Percentiles rank a stretch among this genome's conserved stretches.
These are phyloP conservation scores for Oscheius onirici DNA, from an alignment of 2,888 invertebrate species.

Conservation along the genomic window DNA sequence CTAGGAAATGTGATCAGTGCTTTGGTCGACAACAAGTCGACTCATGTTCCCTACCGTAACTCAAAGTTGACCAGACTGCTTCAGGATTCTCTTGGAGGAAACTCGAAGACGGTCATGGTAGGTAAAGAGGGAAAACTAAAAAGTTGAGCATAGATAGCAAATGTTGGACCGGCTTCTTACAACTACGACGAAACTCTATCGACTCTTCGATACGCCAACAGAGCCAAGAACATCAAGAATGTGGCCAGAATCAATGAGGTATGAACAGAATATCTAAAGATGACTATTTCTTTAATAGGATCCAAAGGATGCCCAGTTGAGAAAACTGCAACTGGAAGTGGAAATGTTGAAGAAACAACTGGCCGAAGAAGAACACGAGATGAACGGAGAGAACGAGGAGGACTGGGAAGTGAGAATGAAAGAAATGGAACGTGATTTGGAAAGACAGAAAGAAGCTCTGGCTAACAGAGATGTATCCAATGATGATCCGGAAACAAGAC, in stretches of 20 bases:
- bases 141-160: constrained; percentile 83
- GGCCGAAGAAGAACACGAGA: constrained; percentile 73
- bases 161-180: constrained; percentile 92
- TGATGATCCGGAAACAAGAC: constrained; percentile 46
- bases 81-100: constrained; percentile 85
- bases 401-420: constrained; percentile 73
- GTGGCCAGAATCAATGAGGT: constrained; percentile 82
- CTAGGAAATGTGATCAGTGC: constrained; percentile 98
- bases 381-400: constrained; percentile 51
- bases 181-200: constrained; percentile 98
- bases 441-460: constrained; percentile 53
- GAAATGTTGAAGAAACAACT: constrained; percentile 87
- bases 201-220: constrained; percentile 89
- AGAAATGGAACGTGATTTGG: constrained; percentile 74
- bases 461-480: constrained; percentile 71
- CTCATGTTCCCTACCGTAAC: constrained; percentile 96
- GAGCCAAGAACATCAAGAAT: constrained; percentile 87
- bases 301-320: constrained; percentile 92
- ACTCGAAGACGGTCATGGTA: constrained; percentile 76
- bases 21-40: constrained; percentile 94
- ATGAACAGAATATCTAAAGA: not conserved
- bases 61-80: constrained; percentile 92
- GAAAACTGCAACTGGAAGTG: constrained; percentile 95
- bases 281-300: constrained; percentile 76
- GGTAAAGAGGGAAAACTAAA: not conserved